Base-by-base conservation (phyloP, 2,888 invertebrate genomes). In the Noctua fimbriata region DNA sequence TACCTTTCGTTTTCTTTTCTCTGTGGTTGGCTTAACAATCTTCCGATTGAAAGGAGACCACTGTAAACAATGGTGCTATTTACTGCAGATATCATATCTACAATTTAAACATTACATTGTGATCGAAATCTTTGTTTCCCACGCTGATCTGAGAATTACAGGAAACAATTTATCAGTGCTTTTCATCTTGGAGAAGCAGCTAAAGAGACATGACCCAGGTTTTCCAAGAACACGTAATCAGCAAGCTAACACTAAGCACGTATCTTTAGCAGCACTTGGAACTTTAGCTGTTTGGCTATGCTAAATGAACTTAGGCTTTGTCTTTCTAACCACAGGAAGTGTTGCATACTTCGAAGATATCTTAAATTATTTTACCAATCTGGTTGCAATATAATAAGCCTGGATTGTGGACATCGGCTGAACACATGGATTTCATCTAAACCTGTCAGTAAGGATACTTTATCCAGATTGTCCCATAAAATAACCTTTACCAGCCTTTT, bases 51-150 rank as follows among this genome's bases (percentile, higher is more conserved):
- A 78, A 72, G 47, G 32, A 41, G 72, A 55, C 65, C 60, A 28
- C 6, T 75, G 36, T n/a, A 58, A 63, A 85, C 65, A 85, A 76
- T 76, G 82, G 60, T 76, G 32, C n/a, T 76, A 72, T 81, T 65
- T 69, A 81, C 49, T 60, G 21, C 58, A 73, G 63, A 81, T 70
- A 70, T 49, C 44, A 32, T 69, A 80, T 63, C 69, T 60, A 72
- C 69, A 71, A 67, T 81, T 76, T 73, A 69, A 69, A 60, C 55
- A 63, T 76, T 49, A 71, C 41, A 73, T 73, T 71, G 77, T 80
- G 86, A 79, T 80, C 69, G 21, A 76, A 83, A 89, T 81, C 86
- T 83, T 75, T 78, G 80, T 71, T 71, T 82, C 69, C 73, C 85
- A 78, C 73, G 76, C 44, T 75, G 28, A 83, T 73, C 41, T 67